Base-by-base conservation (phyloP, 2,797 vertebrate species). In the Triplophysa yarkandensis region DNA sequence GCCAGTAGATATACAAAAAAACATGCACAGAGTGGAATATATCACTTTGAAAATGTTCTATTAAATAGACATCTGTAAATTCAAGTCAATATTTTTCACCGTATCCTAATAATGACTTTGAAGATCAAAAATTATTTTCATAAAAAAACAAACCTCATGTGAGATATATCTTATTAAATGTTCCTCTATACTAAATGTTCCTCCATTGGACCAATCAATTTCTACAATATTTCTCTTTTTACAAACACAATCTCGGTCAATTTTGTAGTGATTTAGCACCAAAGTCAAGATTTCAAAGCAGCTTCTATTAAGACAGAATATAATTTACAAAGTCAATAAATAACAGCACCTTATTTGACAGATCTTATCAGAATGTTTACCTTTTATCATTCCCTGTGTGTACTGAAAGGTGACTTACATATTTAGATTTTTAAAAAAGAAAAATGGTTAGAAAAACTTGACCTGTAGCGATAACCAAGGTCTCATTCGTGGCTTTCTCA, bases 101-200 rank as follows among this genome's bases (percentile, higher is more conserved):
- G 80, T 58, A 55, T 76, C 62, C 74, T 83, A 68, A 87, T 83
- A 61, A 84, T 83, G 74, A 80, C 71, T 84, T 84, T 90, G 83
- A 85, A 88, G 85, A 74, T 25, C 32, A 88, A 88, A 83, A 64
- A 86, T 72, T 88, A 88, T 63, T 86, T 65, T 73, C 77, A 60
- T 36, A 9, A 66, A 80, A 66, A 58, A 80, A 13, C 39, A 71
- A 86, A 87, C 84, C 83, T 65, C 23, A 6, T 67, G 9, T 19
- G 63, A 66, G 69, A 23, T 81, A 76, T 80, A 81, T 88, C 89
- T 87, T 39, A 85, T 68, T 85, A 83, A 14, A 76, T 44, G 46
- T 86, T n/a, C n/a, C n/a, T n/a, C n/a, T n/a, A n/a, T n/a, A n/a
- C n/a, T n/a, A n/a, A n/a, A n/a, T n/a, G n/a, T n/a, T n/a, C n/a